A percentile compares a stretch with the other conserved stretches of the same genome.
Evolutionary conservation across 1,140 invertebrate genomes (phyloP).

Genomic region (Mya arenaria): DNA sequence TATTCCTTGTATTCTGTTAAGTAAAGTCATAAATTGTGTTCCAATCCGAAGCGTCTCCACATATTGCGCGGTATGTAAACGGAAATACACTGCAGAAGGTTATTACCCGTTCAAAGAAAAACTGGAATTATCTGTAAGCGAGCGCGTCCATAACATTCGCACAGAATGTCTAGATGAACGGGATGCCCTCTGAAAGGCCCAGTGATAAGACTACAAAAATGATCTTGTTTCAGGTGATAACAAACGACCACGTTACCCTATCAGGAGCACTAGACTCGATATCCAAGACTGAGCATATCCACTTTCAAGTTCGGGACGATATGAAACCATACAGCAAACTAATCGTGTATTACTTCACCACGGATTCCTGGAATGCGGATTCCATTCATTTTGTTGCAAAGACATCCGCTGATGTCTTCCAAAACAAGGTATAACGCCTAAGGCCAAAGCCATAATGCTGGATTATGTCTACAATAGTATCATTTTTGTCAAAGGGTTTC

Average conservation of each 20-base stretch:
- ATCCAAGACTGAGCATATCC: conserved; percentile 5
- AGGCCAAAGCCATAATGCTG: too few relatives aligned
- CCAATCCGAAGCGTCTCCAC: neutral
- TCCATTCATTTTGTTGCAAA: conserved; percentile 26
- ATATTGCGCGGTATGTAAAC: neutral
- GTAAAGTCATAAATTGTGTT: too few relatives aligned
- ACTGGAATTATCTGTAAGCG: neutral
- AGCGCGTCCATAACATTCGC: neutral
- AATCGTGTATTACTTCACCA: conserved; percentile 24
- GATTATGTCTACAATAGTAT: too few relatives aligned
- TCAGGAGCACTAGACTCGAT: neutral
- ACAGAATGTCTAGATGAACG: too few relatives aligned
- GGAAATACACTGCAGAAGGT: neutral
- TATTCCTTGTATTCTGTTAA: too few relatives aligned
- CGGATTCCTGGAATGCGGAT: conserved; percentile 30
- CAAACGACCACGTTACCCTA: conserved; percentile 30
- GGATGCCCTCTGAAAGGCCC: neutral
- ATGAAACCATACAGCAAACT: conserved; percentile 44
- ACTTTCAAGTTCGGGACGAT: neutral
- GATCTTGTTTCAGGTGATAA: conserved; percentile 20
- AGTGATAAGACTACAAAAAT: neutral
- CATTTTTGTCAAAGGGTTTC: too few relatives aligned
- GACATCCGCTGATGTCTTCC: neutral
- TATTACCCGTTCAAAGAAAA: neutral
- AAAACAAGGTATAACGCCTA: conserved; percentile 50